Percentiles rank a stretch among this genome's conserved stretches.
Conservation (phyloP, 2,113 vertebrate species). For the Mugil cephalus region DNA sequence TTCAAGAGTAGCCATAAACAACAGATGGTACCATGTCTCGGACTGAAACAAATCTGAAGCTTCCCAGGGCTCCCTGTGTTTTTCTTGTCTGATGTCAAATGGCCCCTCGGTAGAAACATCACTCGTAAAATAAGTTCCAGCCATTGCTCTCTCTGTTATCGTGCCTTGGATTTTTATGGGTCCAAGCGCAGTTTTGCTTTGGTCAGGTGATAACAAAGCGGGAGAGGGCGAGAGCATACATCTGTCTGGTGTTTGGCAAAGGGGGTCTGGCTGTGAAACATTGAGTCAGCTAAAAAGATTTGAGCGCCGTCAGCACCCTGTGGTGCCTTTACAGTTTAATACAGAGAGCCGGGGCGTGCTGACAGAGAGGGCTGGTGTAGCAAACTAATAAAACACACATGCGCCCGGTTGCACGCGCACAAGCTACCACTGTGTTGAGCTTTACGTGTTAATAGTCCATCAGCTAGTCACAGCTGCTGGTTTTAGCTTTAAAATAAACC, state of each 20-base stretch:
- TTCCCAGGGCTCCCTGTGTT: background rate
- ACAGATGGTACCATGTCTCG: background rate
- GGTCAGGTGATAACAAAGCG: slow-evolving; percentile 73
- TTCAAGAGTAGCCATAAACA: too few relatives aligned
- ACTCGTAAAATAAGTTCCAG: slow-evolving; percentile 47
- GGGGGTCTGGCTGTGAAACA: slow-evolving; percentile 68
- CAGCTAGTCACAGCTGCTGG: background rate
- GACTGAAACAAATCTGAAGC: background rate
- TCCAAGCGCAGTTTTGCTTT: slow-evolving; percentile 58
- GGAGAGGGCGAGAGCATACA: slow-evolving; percentile 59
- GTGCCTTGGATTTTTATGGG: slow-evolving; percentile 56
- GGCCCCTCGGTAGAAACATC: slow-evolving; percentile 51
- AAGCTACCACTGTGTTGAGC: background rate
- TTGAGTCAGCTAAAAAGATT: slow-evolving; percentile 80
- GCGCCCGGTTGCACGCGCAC: slow-evolving; percentile 14
- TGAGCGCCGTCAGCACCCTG: slow-evolving; percentile 79
- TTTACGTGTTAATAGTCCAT: slow-evolving; percentile 4
- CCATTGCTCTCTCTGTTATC: slow-evolving; percentile 57
- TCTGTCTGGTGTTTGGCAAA: slow-evolving; percentile 70
- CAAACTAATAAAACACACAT: slow-evolving; percentile 50
- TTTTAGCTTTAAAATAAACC: slow-evolving; percentile 11
- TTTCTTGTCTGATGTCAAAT: slow-evolving; percentile 34
- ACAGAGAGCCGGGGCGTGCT: slow-evolving; percentile 51
- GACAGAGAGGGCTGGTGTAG: slow-evolving; percentile 58
- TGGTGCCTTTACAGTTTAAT: slow-evolving; percentile 76